Percentiles rank a stretch among this genome's conserved stretches.
Evolutionary conservation across 2,797 vertebrate genomes (phyloP).

Genomic region (Amniataba percoides): DNA sequence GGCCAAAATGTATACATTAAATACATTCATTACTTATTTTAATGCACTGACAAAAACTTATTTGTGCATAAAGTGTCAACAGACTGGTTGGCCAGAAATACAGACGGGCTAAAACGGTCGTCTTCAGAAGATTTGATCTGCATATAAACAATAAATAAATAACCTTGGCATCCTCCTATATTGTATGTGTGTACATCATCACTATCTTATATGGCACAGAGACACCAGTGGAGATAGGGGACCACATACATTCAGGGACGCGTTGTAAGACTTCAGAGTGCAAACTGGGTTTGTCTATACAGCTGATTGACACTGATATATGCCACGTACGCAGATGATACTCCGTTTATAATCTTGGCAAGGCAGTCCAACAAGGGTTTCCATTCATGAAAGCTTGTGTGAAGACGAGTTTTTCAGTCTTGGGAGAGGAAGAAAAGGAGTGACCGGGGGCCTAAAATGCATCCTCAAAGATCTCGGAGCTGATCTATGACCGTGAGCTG

Average conservation of each 20-base stretch:
- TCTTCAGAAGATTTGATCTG: conserved; percentile 65
- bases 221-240: conserved; percentile 55
- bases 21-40: conserved; percentile 74
- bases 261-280: conserved; percentile 84
- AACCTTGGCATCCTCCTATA: conserved; percentile 55
- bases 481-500: conserved; percentile 32
- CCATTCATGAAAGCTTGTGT: conserved; percentile 3
- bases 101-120: conserved; percentile 66
- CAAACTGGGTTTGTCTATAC: conserved; percentile 67
- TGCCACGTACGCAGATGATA: conserved; percentile 33
- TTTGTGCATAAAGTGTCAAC: conserved; percentile 73
- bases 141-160: conserved; percentile 72
- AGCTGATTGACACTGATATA: conserved; percentile 35
- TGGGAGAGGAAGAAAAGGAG: conserved; percentile 45
- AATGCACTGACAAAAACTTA: conserved; percentile 68
- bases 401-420: conserved; percentile 27
- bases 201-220: conserved; percentile 52
- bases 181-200: conserved; percentile 46
- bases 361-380: conserved; percentile 40
- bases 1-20: conserved; percentile 67
- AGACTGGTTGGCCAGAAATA: conserved; percentile 59
- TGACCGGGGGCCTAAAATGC: conserved; percentile 25
- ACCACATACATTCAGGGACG: conserved; percentile 59
- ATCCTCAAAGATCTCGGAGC: conserved; percentile 21
- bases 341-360: conserved; percentile 18